Evolutionary conservation across 2,113 vertebrate species (phyloP).

Genomic region (Ptilorrhoa leucosticta): DNA sequence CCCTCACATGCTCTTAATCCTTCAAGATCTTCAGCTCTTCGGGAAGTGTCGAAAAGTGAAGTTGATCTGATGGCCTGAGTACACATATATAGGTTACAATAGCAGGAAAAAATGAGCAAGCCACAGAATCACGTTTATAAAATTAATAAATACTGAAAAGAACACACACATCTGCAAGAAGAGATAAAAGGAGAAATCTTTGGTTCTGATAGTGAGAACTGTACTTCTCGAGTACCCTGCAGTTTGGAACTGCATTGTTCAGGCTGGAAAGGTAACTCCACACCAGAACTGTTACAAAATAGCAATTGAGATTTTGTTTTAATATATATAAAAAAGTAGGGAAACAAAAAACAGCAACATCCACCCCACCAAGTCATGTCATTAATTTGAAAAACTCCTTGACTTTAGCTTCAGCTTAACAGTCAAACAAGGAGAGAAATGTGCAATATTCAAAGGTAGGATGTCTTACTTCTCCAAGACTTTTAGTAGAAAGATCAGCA

Average conservation of each 20-base stretch:
- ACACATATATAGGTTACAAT: not conserved
- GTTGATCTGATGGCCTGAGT: constrained; percentile 66
- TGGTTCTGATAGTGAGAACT: not conserved
- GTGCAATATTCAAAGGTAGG: not conserved
- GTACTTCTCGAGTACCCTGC: not conserved
- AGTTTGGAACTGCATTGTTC: not conserved
- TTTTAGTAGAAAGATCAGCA: constrained; percentile 2
- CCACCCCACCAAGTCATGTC: not conserved
- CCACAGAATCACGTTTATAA: not conserved
- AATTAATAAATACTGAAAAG: not conserved
- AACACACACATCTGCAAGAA: not conserved
- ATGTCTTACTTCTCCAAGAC: constrained; percentile 63
- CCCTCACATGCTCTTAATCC: constrained; percentile 84
- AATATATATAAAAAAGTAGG: not conserved
- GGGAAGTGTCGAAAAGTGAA: constrained; percentile 67
- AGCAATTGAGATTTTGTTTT: not conserved
- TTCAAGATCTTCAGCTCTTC: constrained; percentile 75
- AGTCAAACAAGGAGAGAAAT: not conserved
- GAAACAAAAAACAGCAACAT: not conserved
- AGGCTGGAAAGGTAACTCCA: not conserved
- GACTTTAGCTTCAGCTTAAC: not conserved
- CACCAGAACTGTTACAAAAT: not conserved
- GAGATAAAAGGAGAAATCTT: not conserved
- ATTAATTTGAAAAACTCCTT: not conserved
- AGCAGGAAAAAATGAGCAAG: not conserved